These are phyloP conservation scores for Epizoanthus stellaris DNA, from an alignment of 92 coral and sea anemone species.

Conservation along the genomic window DNA sequence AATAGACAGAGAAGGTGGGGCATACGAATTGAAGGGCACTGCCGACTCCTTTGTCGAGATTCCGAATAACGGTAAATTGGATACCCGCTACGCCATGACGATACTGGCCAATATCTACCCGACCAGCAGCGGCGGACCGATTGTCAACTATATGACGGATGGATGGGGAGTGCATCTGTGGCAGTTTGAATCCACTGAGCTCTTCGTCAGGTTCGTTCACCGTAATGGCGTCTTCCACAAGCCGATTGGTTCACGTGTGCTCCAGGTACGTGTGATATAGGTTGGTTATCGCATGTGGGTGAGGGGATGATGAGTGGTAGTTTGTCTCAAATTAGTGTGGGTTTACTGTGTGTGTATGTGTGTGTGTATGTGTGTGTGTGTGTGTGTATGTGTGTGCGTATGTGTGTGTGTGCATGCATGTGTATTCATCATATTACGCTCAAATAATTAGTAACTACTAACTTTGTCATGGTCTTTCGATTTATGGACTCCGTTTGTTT, in stretches of 20 bases:
- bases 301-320: too few species aligned
- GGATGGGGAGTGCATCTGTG: constrained; percentile 98
- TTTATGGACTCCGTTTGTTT: too few species aligned
- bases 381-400: too few species aligned
- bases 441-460: neutral
- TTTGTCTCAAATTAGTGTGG: too few species aligned
- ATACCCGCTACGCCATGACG: constrained; percentile 93
- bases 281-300: too few species aligned
- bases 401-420: too few species aligned
- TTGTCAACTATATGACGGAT: constrained; percentile 88
- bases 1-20: constrained; percentile 75
- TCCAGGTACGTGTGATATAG: constrained; percentile 67
- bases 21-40: constrained; percentile 86
- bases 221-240: constrained; percentile 95
- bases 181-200: constrained; percentile 95
- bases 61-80: constrained; percentile 82
- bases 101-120: constrained; percentile 92
- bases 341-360: too few species aligned
- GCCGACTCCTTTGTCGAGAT: constrained; percentile 91
- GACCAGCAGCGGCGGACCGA: constrained; percentile 93
- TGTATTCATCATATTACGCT: too few species aligned
- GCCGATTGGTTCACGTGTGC: constrained; percentile 93
- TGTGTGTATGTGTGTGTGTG: too few species aligned
- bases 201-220: constrained; percentile 94
- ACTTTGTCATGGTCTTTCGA: too few species aligned